A percentile compares a stretch with the other conserved stretches of the same genome.
Evolutionary conservation across 1,140 invertebrate genomes (phyloP).

Genomic region (Vanessa atalanta): DNA sequence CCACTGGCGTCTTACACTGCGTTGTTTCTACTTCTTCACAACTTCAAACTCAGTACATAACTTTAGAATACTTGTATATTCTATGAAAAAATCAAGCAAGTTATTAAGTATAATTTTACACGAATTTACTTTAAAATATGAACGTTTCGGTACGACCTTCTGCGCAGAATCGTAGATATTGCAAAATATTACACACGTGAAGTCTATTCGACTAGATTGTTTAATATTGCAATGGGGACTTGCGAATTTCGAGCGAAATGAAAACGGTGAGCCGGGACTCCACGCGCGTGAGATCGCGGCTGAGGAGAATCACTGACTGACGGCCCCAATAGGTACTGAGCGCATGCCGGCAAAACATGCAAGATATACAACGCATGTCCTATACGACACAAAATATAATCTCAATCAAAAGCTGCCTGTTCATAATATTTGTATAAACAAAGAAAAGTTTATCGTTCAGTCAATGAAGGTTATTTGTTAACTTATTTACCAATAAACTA

Average conservation of each 20-base stretch:
- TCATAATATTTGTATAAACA: background rate
- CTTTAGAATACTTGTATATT: background rate
- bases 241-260: conserved; percentile 34
- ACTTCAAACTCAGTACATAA: background rate
- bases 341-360: conserved; percentile 28
- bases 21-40: background rate
- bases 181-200: conserved; percentile 61
- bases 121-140: conserved; percentile 47
- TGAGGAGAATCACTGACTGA: conserved; percentile 47
- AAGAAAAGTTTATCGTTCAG: background rate
- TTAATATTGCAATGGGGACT: conserved; percentile 51
- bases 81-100: background rate
- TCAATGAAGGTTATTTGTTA: background rate
- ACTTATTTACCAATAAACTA: background rate
- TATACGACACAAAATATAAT: conserved; percentile 18
- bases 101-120: conserved; percentile 4
- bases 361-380: background rate
- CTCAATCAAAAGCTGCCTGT: conserved; percentile 12
- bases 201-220: conserved; percentile 49
- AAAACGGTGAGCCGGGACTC: conserved; percentile 25
- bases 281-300: conserved; percentile 48
- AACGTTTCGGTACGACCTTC: conserved; percentile 51
- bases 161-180: conserved; percentile 40
- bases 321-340: conserved; percentile 1
- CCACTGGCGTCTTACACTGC: background rate